These are phyloP conservation scores for Entelurus aequoreus DNA, from an alignment of 2,113 vertebrate species.

Conservation along the genomic window DNA sequence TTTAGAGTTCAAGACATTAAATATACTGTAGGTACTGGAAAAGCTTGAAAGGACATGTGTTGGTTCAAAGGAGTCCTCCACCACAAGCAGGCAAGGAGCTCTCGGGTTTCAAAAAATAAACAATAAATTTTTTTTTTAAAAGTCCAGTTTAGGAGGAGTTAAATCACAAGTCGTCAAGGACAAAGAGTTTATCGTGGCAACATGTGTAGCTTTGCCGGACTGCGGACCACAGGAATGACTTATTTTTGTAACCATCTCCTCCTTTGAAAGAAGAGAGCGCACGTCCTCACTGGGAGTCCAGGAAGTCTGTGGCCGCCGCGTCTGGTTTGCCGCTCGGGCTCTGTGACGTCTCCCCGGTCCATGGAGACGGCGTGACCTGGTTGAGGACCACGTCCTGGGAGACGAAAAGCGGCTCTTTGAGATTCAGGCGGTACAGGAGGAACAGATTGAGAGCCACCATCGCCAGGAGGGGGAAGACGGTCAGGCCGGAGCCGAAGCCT, in stretches of 20 bases:
- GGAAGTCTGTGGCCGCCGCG: conserved; percentile 38
- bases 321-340: conserved; percentile 28
- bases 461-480: conserved; percentile 68
- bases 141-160: conserved; percentile 51
- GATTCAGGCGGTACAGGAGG: conserved; percentile 60
- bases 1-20: conserved; percentile 56
- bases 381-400: conserved; percentile 50
- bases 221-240: conserved; percentile 70
- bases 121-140: too few relatives aligned
- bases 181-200: conserved; percentile 57
- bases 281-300: conserved; percentile 38
- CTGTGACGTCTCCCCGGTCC: conserved; percentile 50
- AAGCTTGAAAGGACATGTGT: conserved; percentile 55
- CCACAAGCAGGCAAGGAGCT: conserved; percentile 42
- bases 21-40: conserved; percentile 51
- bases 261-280: conserved; percentile 51
- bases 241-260: conserved; percentile 65
- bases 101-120: conserved; percentile 61
- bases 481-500: conserved; percentile 72
- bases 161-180: conserved; percentile 59
- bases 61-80: conserved; percentile 48
- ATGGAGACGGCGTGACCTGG: conserved; percentile 60
- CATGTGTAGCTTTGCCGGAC: conserved; percentile 55
- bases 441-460: conserved; percentile 69
- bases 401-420: conserved; percentile 52